phyloP scores from a whole-genome alignment of 2,113 vertebrate genomes.

The Chitala chitala region DNA sequence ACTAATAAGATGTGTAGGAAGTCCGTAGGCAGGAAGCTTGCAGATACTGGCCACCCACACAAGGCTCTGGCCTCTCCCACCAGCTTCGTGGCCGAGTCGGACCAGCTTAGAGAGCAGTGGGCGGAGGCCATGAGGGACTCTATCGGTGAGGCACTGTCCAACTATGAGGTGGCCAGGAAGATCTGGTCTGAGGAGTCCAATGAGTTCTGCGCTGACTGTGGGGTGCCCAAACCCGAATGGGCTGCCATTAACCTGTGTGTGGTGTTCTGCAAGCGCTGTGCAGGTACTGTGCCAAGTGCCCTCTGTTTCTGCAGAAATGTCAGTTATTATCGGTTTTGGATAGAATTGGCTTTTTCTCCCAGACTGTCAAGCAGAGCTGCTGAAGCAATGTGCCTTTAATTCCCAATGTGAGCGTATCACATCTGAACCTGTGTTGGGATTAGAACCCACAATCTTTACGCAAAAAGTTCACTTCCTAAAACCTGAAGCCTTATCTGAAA shows the following conservation, averaged over 20 bases:
- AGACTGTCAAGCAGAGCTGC: no score
- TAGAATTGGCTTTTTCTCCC: not conserved
- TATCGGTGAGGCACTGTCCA: slow-evolving; percentile 79
- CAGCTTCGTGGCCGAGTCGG: slow-evolving; percentile 80
- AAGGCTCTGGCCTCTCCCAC: slow-evolving; percentile 17
- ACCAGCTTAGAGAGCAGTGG: slow-evolving; percentile 81
- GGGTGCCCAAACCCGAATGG: slow-evolving; percentile 76
- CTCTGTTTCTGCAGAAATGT: not conserved
- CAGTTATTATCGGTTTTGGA: no score
- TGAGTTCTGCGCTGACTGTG: slow-evolving; percentile 79
- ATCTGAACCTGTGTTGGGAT: no score
- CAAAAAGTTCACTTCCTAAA: no score
- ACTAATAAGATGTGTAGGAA: no score
- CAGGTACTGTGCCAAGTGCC: slow-evolving; percentile 63
- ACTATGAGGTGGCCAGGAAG: slow-evolving; percentile 74
- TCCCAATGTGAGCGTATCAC: no score
- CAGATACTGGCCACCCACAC: not conserved
- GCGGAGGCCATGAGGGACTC: slow-evolving; percentile 77
- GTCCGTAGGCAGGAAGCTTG: not conserved
- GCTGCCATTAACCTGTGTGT: slow-evolving; percentile 89
- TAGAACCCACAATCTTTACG: no score
- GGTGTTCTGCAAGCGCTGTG: slow-evolving; percentile 88
- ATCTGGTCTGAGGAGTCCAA: slow-evolving; percentile 80
- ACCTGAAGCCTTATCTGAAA: no score
- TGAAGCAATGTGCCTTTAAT: no score